These are phyloP conservation scores for Melopsittacus undulatus DNA, from an alignment of 2,797 vertebrate genomes.

Conservation along the genomic window DNA sequence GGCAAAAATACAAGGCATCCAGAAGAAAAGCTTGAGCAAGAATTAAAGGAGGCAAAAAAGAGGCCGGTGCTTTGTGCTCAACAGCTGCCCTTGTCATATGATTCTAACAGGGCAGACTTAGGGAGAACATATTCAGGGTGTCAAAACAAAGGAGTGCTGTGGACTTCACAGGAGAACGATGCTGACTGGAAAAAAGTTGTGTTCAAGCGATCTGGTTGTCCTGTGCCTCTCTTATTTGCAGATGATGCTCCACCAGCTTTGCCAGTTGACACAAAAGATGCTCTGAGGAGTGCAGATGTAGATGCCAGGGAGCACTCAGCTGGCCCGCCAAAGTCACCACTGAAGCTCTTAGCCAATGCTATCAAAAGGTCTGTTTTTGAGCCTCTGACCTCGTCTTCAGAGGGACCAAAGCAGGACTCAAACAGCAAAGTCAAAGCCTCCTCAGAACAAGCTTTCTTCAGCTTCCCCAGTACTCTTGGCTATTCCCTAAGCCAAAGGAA, in stretches of 20 bases:
- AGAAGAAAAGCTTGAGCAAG: neutral
- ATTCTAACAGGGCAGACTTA: constrained; percentile 64
- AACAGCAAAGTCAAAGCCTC: constrained; percentile 33
- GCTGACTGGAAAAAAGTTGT: neutral
- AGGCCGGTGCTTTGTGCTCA: constrained; percentile 65
- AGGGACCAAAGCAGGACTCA: constrained; percentile 43
- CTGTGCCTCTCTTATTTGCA: neutral
- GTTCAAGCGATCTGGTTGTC: neutral
- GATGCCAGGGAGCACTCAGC: neutral
- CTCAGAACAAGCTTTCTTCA: constrained; percentile 29
- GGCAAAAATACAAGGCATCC: neutral
- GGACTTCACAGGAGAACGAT: neutral
- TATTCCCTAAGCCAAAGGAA: constrained; percentile 52
- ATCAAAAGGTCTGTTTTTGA: constrained; percentile 73
- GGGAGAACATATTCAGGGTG: neutral
- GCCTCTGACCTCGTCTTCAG: constrained; percentile 39
- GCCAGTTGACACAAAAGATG: neutral
- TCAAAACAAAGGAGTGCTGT: neutral
- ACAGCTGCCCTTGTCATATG: constrained; percentile 74
- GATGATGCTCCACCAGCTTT: neutral
- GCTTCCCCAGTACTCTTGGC: neutral
- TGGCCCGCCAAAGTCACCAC: constrained; percentile 64
- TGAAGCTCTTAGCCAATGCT: constrained; percentile 70
- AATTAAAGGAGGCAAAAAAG: constrained; percentile 30
- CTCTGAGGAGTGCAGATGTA: neutral